Evolutionary conservation across 2,113 vertebrate species (phyloP).

Genomic region (Rhabdornis inornatus): DNA sequence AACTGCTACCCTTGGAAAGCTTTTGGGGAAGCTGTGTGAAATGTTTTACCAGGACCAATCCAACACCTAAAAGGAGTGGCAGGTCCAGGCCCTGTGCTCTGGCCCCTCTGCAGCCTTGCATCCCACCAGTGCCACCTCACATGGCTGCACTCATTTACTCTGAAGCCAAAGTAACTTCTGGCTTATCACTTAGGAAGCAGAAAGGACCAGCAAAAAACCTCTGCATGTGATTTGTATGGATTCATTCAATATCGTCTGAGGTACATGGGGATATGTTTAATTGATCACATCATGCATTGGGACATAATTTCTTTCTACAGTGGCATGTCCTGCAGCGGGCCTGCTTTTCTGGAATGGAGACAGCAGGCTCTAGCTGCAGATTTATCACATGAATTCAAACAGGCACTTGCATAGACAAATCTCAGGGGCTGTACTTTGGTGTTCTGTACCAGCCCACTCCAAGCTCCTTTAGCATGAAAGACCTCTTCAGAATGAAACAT

Average conservation of each 20-base stretch:
- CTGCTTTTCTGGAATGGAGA: background rate
- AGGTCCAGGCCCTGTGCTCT: background rate
- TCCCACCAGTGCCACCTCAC: background rate
- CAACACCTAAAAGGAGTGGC: background rate
- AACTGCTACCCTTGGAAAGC: background rate
- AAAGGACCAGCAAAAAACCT: background rate
- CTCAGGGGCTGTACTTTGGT: background rate
- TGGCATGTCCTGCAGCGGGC: background rate
- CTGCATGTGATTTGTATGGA: background rate
- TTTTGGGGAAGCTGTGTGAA: background rate
- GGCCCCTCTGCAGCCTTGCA: background rate
- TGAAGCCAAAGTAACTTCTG: background rate
- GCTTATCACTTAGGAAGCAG: background rate
- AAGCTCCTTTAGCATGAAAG: slow-evolving; percentile 27
- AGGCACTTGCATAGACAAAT: background rate
- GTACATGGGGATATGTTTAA: background rate
- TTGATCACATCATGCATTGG: background rate
- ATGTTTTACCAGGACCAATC: background rate
- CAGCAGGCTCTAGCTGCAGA: background rate
- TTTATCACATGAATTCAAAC: slow-evolving; percentile 34
- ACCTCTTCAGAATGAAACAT: slow-evolving; percentile 29
- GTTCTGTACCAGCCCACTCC: background rate
- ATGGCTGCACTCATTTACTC: fast-evolving
- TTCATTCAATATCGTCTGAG: background rate
- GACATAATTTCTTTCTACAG: background rate